phyloP scores from a whole-genome alignment of 92 coral and sea anemone species.

The Porites cylindrica region DNA sequence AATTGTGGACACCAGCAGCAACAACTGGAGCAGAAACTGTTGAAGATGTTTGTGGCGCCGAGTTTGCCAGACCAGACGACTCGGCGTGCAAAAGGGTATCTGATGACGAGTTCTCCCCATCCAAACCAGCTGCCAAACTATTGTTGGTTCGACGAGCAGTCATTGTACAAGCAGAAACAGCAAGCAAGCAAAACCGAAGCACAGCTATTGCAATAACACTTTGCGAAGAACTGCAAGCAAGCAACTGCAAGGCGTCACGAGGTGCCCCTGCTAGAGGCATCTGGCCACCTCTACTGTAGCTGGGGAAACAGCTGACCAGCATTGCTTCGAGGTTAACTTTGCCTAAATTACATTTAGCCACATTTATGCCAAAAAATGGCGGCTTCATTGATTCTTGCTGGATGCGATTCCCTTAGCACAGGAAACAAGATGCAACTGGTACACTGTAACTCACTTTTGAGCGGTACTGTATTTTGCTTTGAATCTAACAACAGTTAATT shows the following conservation, averaged over 20 bases:
- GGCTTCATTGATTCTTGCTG: no score
- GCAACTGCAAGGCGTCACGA: no score
- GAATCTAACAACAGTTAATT: no score
- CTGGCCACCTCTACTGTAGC: no score
- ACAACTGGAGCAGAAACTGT: neutral
- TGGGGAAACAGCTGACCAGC: no score
- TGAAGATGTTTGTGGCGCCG: neutral
- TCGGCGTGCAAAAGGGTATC: conserved; percentile 2
- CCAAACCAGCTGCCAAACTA: conserved; percentile 4
- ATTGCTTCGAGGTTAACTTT: no score
- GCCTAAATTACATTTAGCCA: no score
- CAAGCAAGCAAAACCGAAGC: neutral
- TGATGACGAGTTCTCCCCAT: neutral
- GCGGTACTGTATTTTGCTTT: conserved; percentile 21
- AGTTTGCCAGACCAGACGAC: conserved; percentile 1
- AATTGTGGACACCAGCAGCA: no score
- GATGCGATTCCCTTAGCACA: no score
- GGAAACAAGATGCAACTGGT: no score
- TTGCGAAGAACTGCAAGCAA: conserved; percentile 23
- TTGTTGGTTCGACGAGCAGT: conserved; percentile 16
- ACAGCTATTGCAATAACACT: conserved; percentile 16
- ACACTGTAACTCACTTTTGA: conserved; percentile 12
- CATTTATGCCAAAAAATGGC: no score
- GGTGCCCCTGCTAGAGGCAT: no score
- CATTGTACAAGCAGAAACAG: neutral